Percentiles rank a stretch among this genome's conserved stretches.
phyloP scores from a whole-genome alignment of 2,797 vertebrate species.

The Diplodus sargus region DNA sequence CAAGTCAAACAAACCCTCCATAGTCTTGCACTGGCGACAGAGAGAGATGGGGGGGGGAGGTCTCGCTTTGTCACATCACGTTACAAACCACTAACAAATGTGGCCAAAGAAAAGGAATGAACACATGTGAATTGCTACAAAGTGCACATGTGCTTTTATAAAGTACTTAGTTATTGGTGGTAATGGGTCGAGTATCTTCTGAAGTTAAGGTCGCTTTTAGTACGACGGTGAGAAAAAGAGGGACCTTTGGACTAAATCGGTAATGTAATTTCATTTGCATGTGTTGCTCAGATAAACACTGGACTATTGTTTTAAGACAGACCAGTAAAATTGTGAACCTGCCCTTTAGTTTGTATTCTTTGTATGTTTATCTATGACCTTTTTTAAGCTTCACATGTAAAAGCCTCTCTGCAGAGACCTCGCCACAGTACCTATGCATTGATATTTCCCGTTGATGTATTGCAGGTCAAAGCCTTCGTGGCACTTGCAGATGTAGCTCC shows the following conservation, averaged over 20 bases:
- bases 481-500: constrained; percentile 98
- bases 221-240: not conserved
- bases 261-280: not conserved
- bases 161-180: no score
- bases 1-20: no score
- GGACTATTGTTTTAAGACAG: not conserved
- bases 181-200: no score
- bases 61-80: no score
- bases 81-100: no score
- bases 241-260: not conserved
- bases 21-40: no score
- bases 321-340: no score
- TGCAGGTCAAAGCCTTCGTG: constrained; percentile 94
- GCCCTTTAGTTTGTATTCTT: not conserved
- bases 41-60: no score
- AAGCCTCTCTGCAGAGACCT: not conserved
- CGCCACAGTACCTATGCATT: constrained; percentile 90
- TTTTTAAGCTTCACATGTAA: constrained; percentile 10
- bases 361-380: constrained; percentile 1
- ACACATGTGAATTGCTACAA: no score
- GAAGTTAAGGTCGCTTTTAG: no score
- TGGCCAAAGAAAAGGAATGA: no score
- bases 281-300: not conserved
- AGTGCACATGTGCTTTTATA: no score
- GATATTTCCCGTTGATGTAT: constrained; percentile 96